Conservation (phyloP, 2,113 vertebrate species). For the Bombycilla garrulus region DNA sequence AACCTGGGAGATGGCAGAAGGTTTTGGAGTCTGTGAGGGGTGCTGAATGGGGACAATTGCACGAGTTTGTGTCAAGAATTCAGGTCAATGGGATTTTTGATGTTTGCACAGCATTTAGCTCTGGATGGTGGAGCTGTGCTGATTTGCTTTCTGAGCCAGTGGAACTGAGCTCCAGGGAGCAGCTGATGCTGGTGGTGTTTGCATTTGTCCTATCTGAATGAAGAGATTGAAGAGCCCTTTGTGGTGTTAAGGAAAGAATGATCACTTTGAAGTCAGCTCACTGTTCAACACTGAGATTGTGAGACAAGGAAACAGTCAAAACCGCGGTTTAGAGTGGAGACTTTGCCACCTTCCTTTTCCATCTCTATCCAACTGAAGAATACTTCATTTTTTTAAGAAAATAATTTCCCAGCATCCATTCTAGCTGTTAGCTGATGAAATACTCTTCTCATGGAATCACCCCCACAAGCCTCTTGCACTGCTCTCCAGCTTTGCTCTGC, state of each 20-base stretch:
- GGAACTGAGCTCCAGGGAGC: background rate
- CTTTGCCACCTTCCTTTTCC: background rate
- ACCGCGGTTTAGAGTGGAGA: background rate
- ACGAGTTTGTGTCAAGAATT: background rate
- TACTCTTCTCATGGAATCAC: background rate
- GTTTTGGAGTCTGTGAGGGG: background rate
- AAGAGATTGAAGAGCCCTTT: background rate
- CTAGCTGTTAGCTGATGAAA: background rate
- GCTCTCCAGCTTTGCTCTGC: background rate
- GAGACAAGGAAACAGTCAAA: background rate
- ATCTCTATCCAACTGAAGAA: background rate
- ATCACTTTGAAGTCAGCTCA: background rate
- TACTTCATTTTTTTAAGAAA: background rate
- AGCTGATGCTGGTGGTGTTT: background rate
- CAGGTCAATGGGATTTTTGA: background rate
- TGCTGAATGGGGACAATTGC: background rate
- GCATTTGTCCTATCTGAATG: background rate
- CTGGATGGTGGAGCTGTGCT: background rate
- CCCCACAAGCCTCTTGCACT: background rate
- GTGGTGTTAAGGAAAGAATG: background rate
- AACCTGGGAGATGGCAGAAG: background rate
- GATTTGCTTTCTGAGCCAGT: background rate
- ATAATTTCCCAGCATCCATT: background rate
- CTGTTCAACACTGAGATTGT: background rate
- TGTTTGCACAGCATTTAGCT: background rate